Evolutionary conservation across 2,888 invertebrate species (phyloP).

Genomic region (Abscondita cerata): DNA sequence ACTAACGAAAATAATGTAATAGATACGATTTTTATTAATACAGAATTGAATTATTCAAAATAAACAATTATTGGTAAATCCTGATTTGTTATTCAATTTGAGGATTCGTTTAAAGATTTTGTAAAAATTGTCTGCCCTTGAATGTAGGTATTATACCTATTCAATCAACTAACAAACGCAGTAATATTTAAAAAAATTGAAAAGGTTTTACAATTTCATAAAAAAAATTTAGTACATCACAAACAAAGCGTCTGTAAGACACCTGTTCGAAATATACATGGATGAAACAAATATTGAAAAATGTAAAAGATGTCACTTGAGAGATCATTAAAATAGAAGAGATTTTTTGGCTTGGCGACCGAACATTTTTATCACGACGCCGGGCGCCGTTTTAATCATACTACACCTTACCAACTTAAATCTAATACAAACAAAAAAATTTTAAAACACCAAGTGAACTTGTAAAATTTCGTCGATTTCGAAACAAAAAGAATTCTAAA

Average conservation of each 20-base stretch:
- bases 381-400: slow-evolving; percentile 15
- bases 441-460: slow-evolving; percentile 20
- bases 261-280: slow-evolving; percentile 16
- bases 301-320: slow-evolving; percentile 10
- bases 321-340: slow-evolving; percentile 21
- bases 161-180: neutral
- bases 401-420: slow-evolving; percentile 1
- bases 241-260: slow-evolving; percentile 12
- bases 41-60: no score
- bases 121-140: slow-evolving; percentile 5
- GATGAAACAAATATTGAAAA: slow-evolving; percentile 14
- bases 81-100: no score
- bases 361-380: slow-evolving; percentile 12
- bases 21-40: no score
- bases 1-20: no score
- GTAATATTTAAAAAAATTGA: no score
- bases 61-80: no score
- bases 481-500: slow-evolving; percentile 26
- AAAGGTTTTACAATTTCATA: neutral
- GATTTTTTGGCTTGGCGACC: slow-evolving; percentile 20
- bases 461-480: slow-evolving; percentile 19
- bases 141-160: neutral
- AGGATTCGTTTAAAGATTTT: no score
- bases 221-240: neutral
- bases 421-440: neutral